Conservation (phyloP, 2,113 vertebrate genomes). For the Phasianus colchicus region DNA sequence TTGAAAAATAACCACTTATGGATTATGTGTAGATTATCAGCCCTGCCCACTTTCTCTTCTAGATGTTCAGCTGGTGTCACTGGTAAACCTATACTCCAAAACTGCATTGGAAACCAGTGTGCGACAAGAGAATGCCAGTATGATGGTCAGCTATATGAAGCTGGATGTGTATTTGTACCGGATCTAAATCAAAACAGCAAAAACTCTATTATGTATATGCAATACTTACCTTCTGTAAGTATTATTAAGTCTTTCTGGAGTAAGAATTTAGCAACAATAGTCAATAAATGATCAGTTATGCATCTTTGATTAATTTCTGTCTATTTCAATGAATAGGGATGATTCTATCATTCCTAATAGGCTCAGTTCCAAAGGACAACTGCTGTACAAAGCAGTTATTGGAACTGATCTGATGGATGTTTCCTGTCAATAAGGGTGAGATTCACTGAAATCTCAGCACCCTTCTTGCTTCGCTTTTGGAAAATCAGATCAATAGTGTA, state of each 20-base stretch:
- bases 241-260: not conserved
- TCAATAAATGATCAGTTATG: not conserved
- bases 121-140: not conserved
- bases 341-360: not conserved
- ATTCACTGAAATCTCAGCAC: not conserved
- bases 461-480: not conserved
- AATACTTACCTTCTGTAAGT: slow-evolving; percentile 72
- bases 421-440: not conserved
- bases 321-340: not conserved
- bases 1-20: not conserved
- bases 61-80: slow-evolving; percentile 69
- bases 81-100: slow-evolving; percentile 24
- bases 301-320: not conserved
- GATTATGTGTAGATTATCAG: not conserved
- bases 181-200: slow-evolving; percentile 25
- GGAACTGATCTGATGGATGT: not conserved
- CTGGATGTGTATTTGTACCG: slow-evolving; percentile 70
- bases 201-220: slow-evolving; percentile 75
- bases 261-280: not conserved
- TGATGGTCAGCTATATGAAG: slow-evolving; percentile 52
- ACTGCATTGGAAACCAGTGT: slow-evolving; percentile 6
- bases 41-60: not conserved
- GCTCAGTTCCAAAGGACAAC: not conserved
- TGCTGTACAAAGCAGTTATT: not conserved
- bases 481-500: not conserved